phyloP scores from a whole-genome alignment of 1,140 invertebrate species.

The Diprion similis region DNA sequence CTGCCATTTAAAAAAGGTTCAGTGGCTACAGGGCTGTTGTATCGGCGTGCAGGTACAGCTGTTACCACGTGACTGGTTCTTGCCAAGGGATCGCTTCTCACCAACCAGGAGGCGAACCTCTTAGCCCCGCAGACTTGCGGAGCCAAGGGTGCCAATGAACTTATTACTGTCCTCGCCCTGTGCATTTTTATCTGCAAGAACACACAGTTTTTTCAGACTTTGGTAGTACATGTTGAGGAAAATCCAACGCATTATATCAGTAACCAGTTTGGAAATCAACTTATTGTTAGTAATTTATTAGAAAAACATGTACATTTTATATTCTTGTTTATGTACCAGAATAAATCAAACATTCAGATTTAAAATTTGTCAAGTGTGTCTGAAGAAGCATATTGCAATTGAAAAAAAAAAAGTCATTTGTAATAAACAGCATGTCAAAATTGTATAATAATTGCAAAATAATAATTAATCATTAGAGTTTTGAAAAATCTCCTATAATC shows the following conservation, averaged over 20 bases:
- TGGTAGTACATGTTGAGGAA: too few relatives aligned
- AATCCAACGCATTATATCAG: neutral
- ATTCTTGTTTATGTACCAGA: too few relatives aligned
- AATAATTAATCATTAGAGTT: too few relatives aligned
- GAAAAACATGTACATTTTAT: too few relatives aligned
- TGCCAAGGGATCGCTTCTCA: constrained; percentile 48
- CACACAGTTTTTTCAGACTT: neutral
- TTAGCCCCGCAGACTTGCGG: constrained; percentile 68
- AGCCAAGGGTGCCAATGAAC: constrained; percentile 63
- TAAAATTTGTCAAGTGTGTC: too few relatives aligned
- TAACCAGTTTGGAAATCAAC: neutral
- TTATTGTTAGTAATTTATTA: too few relatives aligned
- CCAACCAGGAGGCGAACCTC: constrained; percentile 77
- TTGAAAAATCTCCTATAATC: too few relatives aligned
- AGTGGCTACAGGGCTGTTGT: constrained; percentile 68
- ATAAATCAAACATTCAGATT: too few relatives aligned
- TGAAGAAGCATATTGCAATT: too few relatives aligned
- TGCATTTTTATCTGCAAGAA: constrained; percentile 68
- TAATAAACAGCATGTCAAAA: too few relatives aligned
- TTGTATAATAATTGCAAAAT: too few relatives aligned
- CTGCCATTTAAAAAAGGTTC: constrained; percentile 94
- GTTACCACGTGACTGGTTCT: constrained; percentile 45
- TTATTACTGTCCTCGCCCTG: constrained; percentile 72
- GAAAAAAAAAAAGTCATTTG: too few relatives aligned
- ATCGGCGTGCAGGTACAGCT: constrained; percentile 32